Percentiles rank a stretch among this genome's conserved stretches.
phyloP scores from a whole-genome alignment of 23 tunicate species.

The Trididemnum miniatum region DNA sequence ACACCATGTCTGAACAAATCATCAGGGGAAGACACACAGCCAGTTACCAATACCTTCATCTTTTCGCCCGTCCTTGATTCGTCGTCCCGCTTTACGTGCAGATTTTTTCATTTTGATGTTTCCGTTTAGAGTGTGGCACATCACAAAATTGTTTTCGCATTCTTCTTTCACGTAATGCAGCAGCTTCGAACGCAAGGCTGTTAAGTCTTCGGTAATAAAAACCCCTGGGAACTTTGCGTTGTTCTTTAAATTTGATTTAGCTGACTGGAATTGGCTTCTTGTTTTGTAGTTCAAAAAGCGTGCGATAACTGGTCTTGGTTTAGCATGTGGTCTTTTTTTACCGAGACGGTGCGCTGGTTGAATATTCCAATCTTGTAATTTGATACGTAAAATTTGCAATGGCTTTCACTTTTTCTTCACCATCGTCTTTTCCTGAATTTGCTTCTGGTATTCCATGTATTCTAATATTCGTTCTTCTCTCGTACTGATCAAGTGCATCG shows the following conservation, averaged over 20 bases:
- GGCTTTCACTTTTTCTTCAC: not conserved
- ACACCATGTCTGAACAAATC: not conserved
- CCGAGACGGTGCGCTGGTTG: slow-evolving; percentile 15
- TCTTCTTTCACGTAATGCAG: slow-evolving; percentile 1
- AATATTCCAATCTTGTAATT: not conserved
- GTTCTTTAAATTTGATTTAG: not conserved
- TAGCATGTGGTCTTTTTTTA: not conserved
- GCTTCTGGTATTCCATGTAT: slow-evolving; percentile 14
- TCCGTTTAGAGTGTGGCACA: not conserved
- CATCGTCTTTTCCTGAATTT: not conserved
- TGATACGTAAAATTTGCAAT: not conserved
- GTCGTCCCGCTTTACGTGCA: not conserved
- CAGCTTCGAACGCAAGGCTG: not conserved
- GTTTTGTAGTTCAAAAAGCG: not conserved
- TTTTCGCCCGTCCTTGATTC: not conserved
- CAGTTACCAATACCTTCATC: slow-evolving; percentile 17
- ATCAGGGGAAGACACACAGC: not conserved
- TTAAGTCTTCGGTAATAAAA: slow-evolving; percentile 18
- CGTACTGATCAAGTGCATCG: slow-evolving; percentile 17
- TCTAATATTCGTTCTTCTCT: slow-evolving; percentile 16
- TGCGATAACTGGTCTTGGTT: not conserved
- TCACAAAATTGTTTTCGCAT: not conserved
- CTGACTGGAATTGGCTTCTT: not conserved
- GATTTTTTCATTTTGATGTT: slow-evolving; percentile 14
- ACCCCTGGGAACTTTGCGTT: not conserved